phyloP scores from a whole-genome alignment of 2,888 invertebrate species.

The Brachycybe producta region DNA sequence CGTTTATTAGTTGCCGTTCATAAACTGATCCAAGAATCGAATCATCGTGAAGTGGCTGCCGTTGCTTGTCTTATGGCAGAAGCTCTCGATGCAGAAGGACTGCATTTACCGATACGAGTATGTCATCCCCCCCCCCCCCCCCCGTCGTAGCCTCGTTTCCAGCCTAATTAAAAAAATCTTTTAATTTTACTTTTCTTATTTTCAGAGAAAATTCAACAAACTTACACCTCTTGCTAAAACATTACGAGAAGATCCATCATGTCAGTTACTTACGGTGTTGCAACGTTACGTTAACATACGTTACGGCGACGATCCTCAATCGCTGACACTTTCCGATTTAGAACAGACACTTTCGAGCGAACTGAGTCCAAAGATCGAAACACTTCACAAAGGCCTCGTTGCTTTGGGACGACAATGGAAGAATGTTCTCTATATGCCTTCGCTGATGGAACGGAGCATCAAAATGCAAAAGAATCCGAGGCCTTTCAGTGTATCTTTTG shows the following conservation, averaged over 20 bases:
- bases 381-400: conserved; percentile 86
- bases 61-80: conserved; percentile 84
- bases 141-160: not conserved
- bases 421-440: conserved; percentile 83
- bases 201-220: conserved; percentile 76
- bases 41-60: conserved; percentile 46
- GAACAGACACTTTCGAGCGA: conserved; percentile 70
- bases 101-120: conserved; percentile 66
- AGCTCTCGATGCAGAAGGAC: conserved; percentile 72
- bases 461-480: conserved; percentile 39
- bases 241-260: conserved; percentile 86
- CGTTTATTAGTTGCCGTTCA: conserved; percentile 72
- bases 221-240: conserved; percentile 77
- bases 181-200: conserved; percentile 17
- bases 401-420: conserved; percentile 95
- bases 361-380: conserved; percentile 74
- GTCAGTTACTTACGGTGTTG: conserved; percentile 79
- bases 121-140: conserved; percentile 17
- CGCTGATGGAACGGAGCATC: conserved; percentile 75
- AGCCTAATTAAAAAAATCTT: not conserved
- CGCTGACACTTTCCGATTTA: conserved; percentile 52
- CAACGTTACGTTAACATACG: conserved; percentile 52
- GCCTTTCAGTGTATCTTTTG: conserved; percentile 68
- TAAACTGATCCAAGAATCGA: conserved; percentile 59
- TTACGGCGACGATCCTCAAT: too few species aligned